Conservation (phyloP, 2,888 invertebrate genomes). For the Pandemis heparana region DNA sequence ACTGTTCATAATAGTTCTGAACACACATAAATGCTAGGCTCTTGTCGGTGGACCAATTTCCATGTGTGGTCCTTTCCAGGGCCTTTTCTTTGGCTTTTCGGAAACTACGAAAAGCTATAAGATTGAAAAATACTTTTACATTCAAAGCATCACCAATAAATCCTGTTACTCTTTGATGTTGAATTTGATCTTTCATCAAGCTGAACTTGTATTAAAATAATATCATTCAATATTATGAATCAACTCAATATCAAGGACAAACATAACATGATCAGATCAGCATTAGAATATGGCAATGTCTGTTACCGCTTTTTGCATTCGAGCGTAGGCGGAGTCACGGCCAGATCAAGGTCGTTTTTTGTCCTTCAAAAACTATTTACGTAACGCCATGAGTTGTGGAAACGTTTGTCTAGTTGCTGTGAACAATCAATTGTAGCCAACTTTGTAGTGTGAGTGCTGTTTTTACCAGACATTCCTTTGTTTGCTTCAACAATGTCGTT, state of each 20-base stretch:
- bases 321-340: not conserved
- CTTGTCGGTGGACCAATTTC: too few species aligned
- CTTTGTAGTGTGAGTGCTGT: not conserved
- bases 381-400: not conserved
- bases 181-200: too few species aligned
- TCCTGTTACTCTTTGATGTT: too few species aligned
- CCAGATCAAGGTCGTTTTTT: slow-evolving; percentile 35
- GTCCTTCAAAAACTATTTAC: slow-evolving; percentile 4
- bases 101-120: too few species aligned
- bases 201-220: too few species aligned
- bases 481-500: slow-evolving; percentile 2
- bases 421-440: slow-evolving; percentile 18
- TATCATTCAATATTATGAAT: not conserved
- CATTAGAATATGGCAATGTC: not conserved
- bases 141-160: too few species aligned
- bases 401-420: not conserved
- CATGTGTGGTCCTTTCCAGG: too few species aligned
- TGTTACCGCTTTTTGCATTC: not conserved
- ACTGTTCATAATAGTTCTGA: too few species aligned
- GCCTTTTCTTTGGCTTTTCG: too few species aligned
- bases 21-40: too few species aligned
- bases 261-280: not conserved
- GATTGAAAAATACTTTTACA: too few species aligned
- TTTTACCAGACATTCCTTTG: slow-evolving; percentile 19
- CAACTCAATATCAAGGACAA: not conserved